Percentiles rank a stretch among this genome's conserved stretches.
Conservation (phyloP, 2,113 vertebrate genomes). For the Pollachius pollachius region DNA sequence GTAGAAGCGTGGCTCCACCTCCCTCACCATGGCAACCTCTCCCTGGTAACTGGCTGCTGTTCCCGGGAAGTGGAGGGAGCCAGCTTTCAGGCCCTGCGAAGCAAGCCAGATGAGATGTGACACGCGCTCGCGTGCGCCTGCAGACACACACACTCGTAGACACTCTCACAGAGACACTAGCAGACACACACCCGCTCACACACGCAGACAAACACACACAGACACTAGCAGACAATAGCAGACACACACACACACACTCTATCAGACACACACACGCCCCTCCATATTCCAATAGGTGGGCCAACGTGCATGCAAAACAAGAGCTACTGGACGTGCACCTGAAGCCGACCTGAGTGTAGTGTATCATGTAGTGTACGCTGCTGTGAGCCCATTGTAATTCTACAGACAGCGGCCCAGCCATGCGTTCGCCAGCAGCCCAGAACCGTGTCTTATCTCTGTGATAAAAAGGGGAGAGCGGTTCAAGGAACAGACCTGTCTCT, state of each 20-base stretch:
- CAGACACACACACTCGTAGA: not conserved
- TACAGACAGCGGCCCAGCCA: no score
- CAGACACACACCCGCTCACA: not conserved
- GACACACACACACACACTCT: not conserved
- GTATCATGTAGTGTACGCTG: no score
- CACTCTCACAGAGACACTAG: not conserved
- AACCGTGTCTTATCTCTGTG: no score
- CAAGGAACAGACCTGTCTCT: constrained; percentile 79
- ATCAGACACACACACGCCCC: no score
- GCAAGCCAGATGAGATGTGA: not conserved
- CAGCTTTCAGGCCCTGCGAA: constrained; percentile 81
- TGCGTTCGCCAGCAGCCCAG: no score
- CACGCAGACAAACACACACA: constrained; percentile 2
- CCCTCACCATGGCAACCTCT: constrained; percentile 56
- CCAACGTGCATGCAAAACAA: no score
- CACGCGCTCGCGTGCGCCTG: not conserved
- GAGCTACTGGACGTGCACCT: no score
- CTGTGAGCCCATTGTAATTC: no score
- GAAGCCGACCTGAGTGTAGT: no score
- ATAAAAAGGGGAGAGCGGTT: no score
- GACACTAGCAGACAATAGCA: no score
- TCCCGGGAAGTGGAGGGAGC: constrained; percentile 89
- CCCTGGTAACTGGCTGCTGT: constrained; percentile 80
- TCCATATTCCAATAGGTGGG: no score
- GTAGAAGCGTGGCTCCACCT: constrained; percentile 72